phyloP scores from a whole-genome alignment of 2,797 vertebrate species.

The Rhynchotus rufescens region DNA sequence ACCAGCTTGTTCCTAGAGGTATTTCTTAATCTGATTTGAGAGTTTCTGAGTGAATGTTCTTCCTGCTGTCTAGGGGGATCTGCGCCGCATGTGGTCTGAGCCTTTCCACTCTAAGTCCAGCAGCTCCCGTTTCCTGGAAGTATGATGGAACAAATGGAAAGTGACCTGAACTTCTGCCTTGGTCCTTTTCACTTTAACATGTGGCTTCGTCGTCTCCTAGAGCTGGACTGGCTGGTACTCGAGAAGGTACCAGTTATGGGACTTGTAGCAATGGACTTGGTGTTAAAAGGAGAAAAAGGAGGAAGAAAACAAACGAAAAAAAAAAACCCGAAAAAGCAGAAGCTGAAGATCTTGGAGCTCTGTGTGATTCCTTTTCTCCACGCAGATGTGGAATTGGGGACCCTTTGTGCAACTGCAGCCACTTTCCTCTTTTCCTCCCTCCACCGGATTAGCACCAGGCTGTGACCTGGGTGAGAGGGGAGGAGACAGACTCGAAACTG shows the following conservation, averaged over 20 bases:
- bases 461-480: slow-evolving; percentile 56
- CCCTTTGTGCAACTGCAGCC: slow-evolving; percentile 61
- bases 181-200: slow-evolving; percentile 72
- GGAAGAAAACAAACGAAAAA: slow-evolving; percentile 6
- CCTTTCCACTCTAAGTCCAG: slow-evolving; percentile 96
- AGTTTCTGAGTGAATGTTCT: background rate
- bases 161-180: slow-evolving; percentile 72
- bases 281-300: slow-evolving; percentile 27
- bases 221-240: slow-evolving; percentile 74
- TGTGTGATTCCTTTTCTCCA: background rate
- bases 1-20: background rate
- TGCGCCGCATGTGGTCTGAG: slow-evolving; percentile 99
- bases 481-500: slow-evolving; percentile 67
- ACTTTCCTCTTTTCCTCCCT: slow-evolving; percentile 44
- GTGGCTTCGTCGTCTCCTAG: slow-evolving; percentile 71
- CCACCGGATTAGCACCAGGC: slow-evolving; percentile 63
- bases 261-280: slow-evolving; percentile 64
- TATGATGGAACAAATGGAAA: slow-evolving; percentile 90
- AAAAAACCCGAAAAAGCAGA: background rate
- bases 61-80: slow-evolving; percentile 87
- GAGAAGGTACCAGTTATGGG: slow-evolving; percentile 64
- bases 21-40: background rate
- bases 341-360: slow-evolving; percentile 50
- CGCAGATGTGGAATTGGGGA: slow-evolving; percentile 39
- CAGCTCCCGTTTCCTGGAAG: slow-evolving; percentile 97